phyloP scores from a whole-genome alignment of 2,113 vertebrate species.

The Aphyosemion australe region DNA sequence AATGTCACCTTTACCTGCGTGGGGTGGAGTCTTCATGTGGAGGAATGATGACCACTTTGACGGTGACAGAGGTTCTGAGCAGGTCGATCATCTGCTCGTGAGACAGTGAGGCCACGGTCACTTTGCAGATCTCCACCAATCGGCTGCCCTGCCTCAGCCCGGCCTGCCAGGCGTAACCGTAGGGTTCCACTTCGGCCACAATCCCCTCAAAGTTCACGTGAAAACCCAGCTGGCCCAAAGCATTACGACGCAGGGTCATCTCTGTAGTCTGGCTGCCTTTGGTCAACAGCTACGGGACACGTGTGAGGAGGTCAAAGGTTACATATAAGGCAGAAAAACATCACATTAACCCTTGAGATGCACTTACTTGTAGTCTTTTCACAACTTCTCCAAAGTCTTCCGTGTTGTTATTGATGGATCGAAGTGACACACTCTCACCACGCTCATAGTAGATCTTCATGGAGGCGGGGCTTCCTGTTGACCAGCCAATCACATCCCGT shows the following conservation, averaged over 20 bases:
- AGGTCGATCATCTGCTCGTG: constrained; percentile 98
- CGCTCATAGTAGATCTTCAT: constrained; percentile 96
- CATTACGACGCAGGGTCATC: constrained; percentile 93
- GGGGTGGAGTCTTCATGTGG: constrained; percentile 94
- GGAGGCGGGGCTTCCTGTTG: constrained; percentile 85
- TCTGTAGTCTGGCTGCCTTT: constrained; percentile 94
- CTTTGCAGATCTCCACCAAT: constrained; percentile 96
- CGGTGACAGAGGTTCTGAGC: constrained; percentile 91
- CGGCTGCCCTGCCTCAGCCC: constrained; percentile 94
- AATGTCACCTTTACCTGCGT: constrained; percentile 81
- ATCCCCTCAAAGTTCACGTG: constrained; percentile 98
- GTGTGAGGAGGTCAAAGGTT: not conserved
- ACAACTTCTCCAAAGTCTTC: constrained; percentile 96
- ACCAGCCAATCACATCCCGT: constrained; percentile 95
- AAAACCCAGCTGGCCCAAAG: constrained; percentile 94
- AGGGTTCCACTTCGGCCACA: constrained; percentile 94
- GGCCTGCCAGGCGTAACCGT: constrained; percentile 95
- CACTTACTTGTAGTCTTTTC: constrained; percentile 92
- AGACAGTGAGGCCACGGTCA: constrained; percentile 91
- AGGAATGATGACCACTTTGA: constrained; percentile 95
- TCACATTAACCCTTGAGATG: too few species aligned
- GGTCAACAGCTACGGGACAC: constrained; percentile 84
- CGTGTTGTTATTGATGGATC: constrained; percentile 87
- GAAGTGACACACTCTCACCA: constrained; percentile 91
- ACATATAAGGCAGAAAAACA: not conserved